Conservation (phyloP, 2,888 invertebrate genomes). For the Ceramica pisi region DNA sequence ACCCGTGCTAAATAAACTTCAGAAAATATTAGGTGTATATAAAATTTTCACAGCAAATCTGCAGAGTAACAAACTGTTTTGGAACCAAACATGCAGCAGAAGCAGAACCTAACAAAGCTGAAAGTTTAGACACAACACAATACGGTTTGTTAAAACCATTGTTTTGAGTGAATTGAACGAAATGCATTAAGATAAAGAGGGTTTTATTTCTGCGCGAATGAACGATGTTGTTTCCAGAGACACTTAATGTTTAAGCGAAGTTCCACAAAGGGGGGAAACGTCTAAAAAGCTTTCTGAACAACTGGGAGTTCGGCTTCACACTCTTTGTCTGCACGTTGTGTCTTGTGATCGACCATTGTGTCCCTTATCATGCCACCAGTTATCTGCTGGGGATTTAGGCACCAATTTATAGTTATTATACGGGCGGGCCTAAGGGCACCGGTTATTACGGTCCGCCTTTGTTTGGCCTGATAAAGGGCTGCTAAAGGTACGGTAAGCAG, state of each 20-base stretch:
- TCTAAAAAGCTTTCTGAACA: conserved; percentile 79
- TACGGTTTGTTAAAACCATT: conserved; percentile 77
- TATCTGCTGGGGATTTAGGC: conserved; percentile 71
- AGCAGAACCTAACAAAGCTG: conserved; percentile 44
- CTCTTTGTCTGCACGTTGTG: conserved; percentile 77
- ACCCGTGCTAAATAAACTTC: neutral
- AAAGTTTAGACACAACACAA: conserved; percentile 72
- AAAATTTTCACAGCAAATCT: conserved; percentile 23
- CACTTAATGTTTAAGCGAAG: conserved; percentile 79
- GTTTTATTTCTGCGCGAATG: conserved; percentile 79
- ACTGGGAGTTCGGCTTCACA: conserved; percentile 67
- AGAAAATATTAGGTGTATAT: conserved; percentile 30
- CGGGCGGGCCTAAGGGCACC: conserved; percentile 71
- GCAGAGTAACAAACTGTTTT: conserved; percentile 6
- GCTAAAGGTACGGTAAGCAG: conserved; percentile 66
- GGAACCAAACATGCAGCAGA: conserved; percentile 27
- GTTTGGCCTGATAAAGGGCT: conserved; percentile 76
- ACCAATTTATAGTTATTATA: conserved; percentile 81
- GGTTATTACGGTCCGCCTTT: conserved; percentile 74
- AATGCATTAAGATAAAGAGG: conserved; percentile 79
- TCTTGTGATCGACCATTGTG: conserved; percentile 80
- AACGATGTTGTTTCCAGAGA: conserved; percentile 75
- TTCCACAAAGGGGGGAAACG: conserved; percentile 73
- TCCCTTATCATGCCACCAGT: conserved; percentile 76
- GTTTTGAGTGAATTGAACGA: conserved; percentile 78